Conservation (phyloP, 1,140 invertebrate genomes). For the Bombus soroeensis region DNA sequence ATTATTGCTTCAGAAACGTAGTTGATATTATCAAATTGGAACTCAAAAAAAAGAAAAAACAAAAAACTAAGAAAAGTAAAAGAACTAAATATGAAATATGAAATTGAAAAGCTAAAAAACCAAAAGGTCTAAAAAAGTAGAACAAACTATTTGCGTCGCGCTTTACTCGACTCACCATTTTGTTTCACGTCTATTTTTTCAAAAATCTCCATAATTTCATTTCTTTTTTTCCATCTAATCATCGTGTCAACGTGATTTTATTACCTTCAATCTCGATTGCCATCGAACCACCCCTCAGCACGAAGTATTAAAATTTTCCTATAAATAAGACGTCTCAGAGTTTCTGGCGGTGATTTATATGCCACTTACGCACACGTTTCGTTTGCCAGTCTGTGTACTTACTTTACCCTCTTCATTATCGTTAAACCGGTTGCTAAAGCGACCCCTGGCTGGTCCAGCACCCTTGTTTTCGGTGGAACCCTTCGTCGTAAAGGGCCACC, state of each 20-base stretch:
- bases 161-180: not conserved
- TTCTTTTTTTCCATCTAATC: not conserved
- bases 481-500: not conserved
- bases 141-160: not conserved
- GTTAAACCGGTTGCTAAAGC: conserved; percentile 9
- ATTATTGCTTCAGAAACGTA: too few relatives aligned
- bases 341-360: not conserved
- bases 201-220: not conserved
- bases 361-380: not conserved
- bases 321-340: not conserved
- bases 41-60: too few relatives aligned
- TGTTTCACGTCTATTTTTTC: not conserved
- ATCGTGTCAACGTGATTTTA: not conserved
- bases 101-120: too few relatives aligned
- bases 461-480: conserved; percentile 32
- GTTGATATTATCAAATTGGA: too few relatives aligned
- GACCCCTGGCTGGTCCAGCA: not conserved
- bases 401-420: conserved; percentile 14
- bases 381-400: not conserved
- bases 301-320: not conserved
- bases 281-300: not conserved
- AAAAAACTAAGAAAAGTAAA: too few relatives aligned
- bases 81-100: too few relatives aligned
- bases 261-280: not conserved
- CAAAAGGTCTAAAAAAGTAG: too few relatives aligned